These are phyloP conservation scores for Sesia bembeciformis DNA, from an alignment of 2,888 invertebrate species.

Conservation along the genomic window DNA sequence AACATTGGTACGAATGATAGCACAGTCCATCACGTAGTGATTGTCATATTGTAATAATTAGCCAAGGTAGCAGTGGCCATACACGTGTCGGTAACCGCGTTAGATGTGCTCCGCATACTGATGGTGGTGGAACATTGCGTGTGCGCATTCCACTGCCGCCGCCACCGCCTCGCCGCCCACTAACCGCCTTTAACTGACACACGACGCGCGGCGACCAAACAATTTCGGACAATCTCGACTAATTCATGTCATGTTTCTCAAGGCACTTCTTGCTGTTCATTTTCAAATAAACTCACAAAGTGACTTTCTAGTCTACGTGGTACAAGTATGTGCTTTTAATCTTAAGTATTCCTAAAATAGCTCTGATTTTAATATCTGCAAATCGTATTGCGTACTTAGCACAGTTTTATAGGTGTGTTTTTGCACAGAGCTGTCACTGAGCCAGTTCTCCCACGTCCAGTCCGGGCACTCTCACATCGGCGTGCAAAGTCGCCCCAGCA, in stretches of 20 bases:
- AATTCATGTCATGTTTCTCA: conserved; percentile 17
- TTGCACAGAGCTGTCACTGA: conserved; percentile 29
- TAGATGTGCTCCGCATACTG: conserved; percentile 54
- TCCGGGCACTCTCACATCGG: conserved; percentile 22
- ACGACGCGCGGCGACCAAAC: conserved; percentile 4
- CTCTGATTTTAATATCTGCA: conserved; percentile 42
- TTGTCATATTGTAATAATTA: conserved; percentile 45
- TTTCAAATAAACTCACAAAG: too few species aligned
- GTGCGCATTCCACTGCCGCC: conserved; percentile 47
- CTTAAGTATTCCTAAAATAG: conserved; percentile 18
- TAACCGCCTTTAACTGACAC: conserved; percentile 1
- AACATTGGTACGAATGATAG: not conserved
- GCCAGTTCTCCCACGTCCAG: conserved; percentile 66
- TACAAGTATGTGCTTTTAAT: too few species aligned
- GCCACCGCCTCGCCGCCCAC: not conserved
- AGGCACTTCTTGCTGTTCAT: conserved; percentile 7
- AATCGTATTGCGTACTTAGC: conserved; percentile 12
- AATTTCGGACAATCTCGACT: conserved; percentile 5
- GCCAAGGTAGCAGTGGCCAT: conserved; percentile 42
- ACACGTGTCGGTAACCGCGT: conserved; percentile 54
- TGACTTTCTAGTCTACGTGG: too few species aligned
- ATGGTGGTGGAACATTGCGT: conserved; percentile 45
- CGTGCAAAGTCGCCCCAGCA: conserved; percentile 23
- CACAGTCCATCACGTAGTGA: conserved; percentile 24
- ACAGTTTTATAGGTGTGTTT: conserved; percentile 9